Evolutionary conservation across 2,113 vertebrate genomes (phyloP).

Genomic region (Pogona vitticeps): DNA sequence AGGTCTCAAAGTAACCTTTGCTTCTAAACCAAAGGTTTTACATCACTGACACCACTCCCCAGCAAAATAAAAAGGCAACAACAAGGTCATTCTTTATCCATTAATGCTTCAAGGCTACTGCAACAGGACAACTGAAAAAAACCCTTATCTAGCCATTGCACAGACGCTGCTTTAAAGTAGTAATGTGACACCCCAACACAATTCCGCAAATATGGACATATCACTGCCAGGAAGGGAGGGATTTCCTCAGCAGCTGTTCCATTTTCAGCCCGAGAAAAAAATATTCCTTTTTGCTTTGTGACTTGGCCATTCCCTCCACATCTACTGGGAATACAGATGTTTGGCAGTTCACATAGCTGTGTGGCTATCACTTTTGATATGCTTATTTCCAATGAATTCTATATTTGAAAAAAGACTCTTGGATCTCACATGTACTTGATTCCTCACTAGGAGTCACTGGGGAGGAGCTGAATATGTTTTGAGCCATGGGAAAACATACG

Average conservation of each 20-base stretch:
- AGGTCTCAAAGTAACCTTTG: no score
- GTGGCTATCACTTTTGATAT: background rate
- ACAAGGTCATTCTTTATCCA: background rate
- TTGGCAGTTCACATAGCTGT: slow-evolving; percentile 62
- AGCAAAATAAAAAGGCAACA: background rate
- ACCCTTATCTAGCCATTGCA: background rate
- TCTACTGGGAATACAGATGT: slow-evolving; percentile 34
- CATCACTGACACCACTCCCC: background rate
- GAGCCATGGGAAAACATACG: background rate
- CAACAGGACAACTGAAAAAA: background rate
- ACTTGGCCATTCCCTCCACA: accelerated
- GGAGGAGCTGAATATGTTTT: slow-evolving; percentile 17
- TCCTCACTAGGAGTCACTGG: background rate
- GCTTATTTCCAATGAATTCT: slow-evolving; percentile 58
- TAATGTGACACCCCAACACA: slow-evolving; percentile 13
- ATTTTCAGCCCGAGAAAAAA: slow-evolving; percentile 38
- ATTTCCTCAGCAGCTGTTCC: slow-evolving; percentile 41
- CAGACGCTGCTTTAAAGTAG: background rate
- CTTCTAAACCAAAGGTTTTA: background rate
- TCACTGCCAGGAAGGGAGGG: slow-evolving; percentile 14
- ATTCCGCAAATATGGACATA: slow-evolving; percentile 20
- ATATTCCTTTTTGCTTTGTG: background rate
- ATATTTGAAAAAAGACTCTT: slow-evolving; percentile 34
- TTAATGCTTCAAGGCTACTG: background rate
- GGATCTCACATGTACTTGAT: background rate